Conservation (phyloP, 2,113 vertebrate species). For the Spea multiplicata region DNA sequence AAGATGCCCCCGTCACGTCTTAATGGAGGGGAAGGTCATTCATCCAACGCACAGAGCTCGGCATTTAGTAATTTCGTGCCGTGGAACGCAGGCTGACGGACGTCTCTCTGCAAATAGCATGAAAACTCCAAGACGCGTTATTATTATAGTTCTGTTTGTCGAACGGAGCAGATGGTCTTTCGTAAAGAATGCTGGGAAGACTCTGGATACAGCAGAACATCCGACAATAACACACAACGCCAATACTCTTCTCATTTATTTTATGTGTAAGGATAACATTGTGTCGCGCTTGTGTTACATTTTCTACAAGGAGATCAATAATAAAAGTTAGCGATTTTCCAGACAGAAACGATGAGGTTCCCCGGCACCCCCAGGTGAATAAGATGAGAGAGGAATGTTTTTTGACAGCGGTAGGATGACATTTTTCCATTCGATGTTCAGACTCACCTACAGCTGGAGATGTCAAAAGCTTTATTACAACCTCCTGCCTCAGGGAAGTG, state of each 20-base stretch:
- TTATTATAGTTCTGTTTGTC: background rate
- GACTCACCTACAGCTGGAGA: constrained; percentile 26
- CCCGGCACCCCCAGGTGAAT: background rate
- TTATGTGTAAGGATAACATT: background rate
- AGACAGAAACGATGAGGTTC: background rate
- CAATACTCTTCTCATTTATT: too few species aligned
- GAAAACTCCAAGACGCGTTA: background rate
- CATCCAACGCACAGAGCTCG: background rate
- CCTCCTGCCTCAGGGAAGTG: background rate
- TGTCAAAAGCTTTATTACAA: constrained; percentile 35
- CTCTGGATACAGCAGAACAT: too few species aligned
- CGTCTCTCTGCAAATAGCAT: background rate
- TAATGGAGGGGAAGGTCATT: constrained; percentile 14
- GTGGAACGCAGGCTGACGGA: constrained; percentile 4
- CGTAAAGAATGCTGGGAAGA: too few species aligned
- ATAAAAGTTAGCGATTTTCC: background rate
- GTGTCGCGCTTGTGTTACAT: background rate
- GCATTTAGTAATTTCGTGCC: constrained; percentile 21
- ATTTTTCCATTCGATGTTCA: constrained; percentile 15
- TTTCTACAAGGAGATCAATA: background rate
- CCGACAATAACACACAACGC: too few species aligned
- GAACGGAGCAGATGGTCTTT: background rate
- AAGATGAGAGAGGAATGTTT: constrained; percentile 6
- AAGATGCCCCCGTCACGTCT: background rate
- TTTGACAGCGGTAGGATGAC: constrained; percentile 1